Evolutionary conservation across 1,140 invertebrate genomes (phyloP).

Genomic region (Piezodorus guildinii): DNA sequence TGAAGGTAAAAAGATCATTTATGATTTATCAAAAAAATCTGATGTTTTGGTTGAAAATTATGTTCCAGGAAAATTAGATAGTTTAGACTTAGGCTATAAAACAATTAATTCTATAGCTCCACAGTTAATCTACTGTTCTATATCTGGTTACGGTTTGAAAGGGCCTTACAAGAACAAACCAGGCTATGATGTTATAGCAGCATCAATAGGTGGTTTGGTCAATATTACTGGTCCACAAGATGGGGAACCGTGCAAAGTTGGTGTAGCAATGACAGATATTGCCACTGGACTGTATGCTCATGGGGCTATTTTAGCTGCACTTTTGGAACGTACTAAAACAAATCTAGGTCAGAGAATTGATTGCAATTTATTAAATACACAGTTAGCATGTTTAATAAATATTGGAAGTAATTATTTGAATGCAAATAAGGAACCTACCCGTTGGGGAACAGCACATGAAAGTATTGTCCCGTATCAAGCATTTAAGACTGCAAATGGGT

Average conservation of each 20-base stretch:
- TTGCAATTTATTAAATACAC: slow-evolving; percentile 85
- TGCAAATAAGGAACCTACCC: slow-evolving; percentile 56
- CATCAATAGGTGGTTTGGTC: slow-evolving; percentile 80
- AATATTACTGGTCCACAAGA: slow-evolving; percentile 75
- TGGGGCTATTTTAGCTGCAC: slow-evolving; percentile 86
- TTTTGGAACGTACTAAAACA: slow-evolving; percentile 64
- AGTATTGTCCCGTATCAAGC: slow-evolving; percentile 91
- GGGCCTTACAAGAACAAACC: slow-evolving; percentile 77
- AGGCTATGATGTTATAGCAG: slow-evolving; percentile 92
- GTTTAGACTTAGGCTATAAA: slow-evolving; percentile 69
- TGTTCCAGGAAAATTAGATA: slow-evolving; percentile 75
- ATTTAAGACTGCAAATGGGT: slow-evolving; percentile 69
- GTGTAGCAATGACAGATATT: slow-evolving; percentile 86
- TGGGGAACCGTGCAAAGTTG: slow-evolving; percentile 81
- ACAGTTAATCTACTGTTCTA: slow-evolving; percentile 81
- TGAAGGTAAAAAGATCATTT: slow-evolving; percentile 59
- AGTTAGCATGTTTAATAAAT: slow-evolving; percentile 79
- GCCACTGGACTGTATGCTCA: slow-evolving; percentile 88
- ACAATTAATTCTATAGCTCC: slow-evolving; percentile 58
- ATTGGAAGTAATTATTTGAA: slow-evolving; percentile 86
- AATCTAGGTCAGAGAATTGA: slow-evolving; percentile 85
- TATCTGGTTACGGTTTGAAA: slow-evolving; percentile 79
- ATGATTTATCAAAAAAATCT: slow-evolving; percentile 57
- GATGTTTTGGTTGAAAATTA: slow-evolving; percentile 94
- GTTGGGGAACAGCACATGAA: slow-evolving; percentile 83